Conservation (phyloP, 2,797 vertebrate genomes). For the Paratrypauchen microcephalus region DNA sequence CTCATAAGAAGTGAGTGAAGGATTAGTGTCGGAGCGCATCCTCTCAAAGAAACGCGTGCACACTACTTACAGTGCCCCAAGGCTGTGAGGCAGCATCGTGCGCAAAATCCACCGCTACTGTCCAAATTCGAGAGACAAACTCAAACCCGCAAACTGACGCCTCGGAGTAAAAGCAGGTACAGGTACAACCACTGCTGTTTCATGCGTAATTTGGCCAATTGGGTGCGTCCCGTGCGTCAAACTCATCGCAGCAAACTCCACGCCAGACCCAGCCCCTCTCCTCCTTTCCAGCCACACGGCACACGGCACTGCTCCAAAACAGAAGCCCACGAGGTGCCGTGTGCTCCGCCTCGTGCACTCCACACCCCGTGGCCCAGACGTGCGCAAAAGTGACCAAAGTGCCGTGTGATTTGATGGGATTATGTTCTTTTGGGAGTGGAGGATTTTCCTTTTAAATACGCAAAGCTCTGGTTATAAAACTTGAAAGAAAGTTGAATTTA, state of each 20-base stretch:
- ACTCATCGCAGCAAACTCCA: no score
- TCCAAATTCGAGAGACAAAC: neutral
- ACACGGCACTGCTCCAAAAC: neutral
- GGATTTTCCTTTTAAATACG: neutral
- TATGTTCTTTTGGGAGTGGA: neutral
- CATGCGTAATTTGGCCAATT: neutral
- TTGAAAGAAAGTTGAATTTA: neutral
- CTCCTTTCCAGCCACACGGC: neutral
- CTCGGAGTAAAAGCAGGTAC: neutral
- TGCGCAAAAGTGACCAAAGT: neutral
- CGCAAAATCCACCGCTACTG: slow-evolving; percentile 48
- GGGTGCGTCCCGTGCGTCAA: neutral
- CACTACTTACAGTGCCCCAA: slow-evolving; percentile 17
- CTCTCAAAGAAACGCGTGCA: slow-evolving; percentile 18
- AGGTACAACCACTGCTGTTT: neutral
- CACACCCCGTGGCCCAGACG: neutral
- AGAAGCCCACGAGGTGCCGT: neutral
- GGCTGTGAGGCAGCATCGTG: slow-evolving; percentile 72
- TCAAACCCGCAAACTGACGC: neutral
- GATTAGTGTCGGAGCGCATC: neutral
- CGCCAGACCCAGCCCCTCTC: neutral
- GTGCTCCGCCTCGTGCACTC: slow-evolving; percentile 1
- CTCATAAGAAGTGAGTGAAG: neutral
- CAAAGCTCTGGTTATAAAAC: neutral
- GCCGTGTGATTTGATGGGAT: neutral